Evolutionary conservation across 2,797 vertebrate species (phyloP), one percentile per base, ranked within the genome.

Genomic region (Rhodeus uyekii): DNA sequence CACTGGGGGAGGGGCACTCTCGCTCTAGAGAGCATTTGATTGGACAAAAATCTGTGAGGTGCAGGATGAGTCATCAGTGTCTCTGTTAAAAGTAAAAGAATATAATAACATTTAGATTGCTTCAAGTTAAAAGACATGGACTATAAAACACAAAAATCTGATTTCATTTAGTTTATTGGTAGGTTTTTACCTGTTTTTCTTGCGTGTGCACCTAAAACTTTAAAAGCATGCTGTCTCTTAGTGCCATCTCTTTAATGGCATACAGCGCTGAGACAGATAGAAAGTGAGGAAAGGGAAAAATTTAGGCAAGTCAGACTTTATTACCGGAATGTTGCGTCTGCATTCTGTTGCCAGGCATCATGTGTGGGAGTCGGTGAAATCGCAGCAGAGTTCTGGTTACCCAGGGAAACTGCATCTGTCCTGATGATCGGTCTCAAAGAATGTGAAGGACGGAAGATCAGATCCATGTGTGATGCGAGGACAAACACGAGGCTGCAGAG

Each of bases 281-380:
- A 76, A 24, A 53, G 7, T 38, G 34, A 42, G 18, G 6, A 69
- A 32, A 74, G 34, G 44, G 12, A 34, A 18, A 71, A 9, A 22
- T 79, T 34, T 60, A 18, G 60, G 38, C 27, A 38, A 53, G 71
- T 72, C 42, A 60, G 76, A 76, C 63, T 65, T 77, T 13, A n/a
- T 39, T 80, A 50, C 34, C 73, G 73, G 50, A 50, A 65, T 38
- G 67, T 48, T 76, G 22, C 32, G 58, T 73, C 68, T 58, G 36
- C 60, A 55, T 32, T 38, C 39, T 4, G 82, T 87, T 85, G 78
- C 84, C 85, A 82, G 77, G 82, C 86, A 76, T 84, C 50, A 34
- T 55, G 64, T 81, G 84, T 65, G 78, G 55, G 78, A 68, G 78
- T 83, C 12, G 58, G 63, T 50, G 50, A 42, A 55, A 69, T 78